A percentile compares a stretch with the other conserved stretches of the same genome.
Conservation (phyloP, 2,888 invertebrate species). For the Acronicta psi region DNA sequence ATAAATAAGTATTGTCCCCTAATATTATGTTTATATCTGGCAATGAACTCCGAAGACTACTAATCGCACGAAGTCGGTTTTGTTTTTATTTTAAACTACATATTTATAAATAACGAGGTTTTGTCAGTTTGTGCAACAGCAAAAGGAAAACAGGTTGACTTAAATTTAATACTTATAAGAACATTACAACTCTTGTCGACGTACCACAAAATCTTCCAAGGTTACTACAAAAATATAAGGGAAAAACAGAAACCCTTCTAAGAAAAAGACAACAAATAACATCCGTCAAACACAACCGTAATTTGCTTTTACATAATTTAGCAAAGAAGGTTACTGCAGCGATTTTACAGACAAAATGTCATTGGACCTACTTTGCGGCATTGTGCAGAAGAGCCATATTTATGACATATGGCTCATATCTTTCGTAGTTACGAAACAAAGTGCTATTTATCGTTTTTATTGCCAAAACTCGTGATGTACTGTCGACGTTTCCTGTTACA, state of each 20-base stretch:
- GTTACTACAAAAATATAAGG: no score
- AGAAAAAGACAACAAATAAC: not conserved
- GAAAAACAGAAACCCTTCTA: not conserved
- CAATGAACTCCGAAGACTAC: no score
- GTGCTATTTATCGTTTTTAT: conserved; percentile 51
- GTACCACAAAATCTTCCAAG: no score
- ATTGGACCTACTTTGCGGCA: not conserved
- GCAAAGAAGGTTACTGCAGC: not conserved
- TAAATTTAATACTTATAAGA: no score
- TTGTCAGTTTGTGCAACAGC: no score
- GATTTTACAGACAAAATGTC: conserved; percentile 6
- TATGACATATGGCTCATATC: conserved; percentile 25
- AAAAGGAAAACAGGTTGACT: no score
- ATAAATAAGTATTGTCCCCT: no score
- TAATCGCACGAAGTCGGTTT: no score
- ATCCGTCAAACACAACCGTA: conserved; percentile 2
- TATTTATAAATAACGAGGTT: no score
- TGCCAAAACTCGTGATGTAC: conserved; percentile 44
- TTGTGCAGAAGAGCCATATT: conserved; percentile 9
- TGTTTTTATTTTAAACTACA: no score
- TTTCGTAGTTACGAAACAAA: conserved; percentile 38
- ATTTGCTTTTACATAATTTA: conserved; percentile 9
- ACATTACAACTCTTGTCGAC: no score
- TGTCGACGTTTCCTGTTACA: conserved; percentile 17
- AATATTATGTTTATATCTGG: no score